Evolutionary conservation across 2,888 invertebrate species (phyloP), one percentile per base, ranked within the genome.

Genomic region (Phengaris arion): DNA sequence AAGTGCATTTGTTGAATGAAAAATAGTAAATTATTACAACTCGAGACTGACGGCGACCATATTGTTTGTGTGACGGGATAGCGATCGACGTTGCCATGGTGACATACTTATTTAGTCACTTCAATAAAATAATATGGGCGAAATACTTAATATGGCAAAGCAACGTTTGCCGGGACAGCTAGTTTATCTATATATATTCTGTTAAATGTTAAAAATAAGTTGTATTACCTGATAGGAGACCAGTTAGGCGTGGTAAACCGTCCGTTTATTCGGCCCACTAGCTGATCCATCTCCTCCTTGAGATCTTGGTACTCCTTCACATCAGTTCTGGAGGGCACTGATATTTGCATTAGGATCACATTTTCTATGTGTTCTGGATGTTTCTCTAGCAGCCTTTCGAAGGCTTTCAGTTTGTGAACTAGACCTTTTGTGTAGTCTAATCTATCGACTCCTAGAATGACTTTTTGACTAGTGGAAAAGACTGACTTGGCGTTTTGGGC

Each of bases 361-460:
- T 97, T 96, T 84, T 97, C 97, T 80, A 96, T 96, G 85, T 98
- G 97, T 85, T 98, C 97, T 0, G 98, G 98, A 87, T 98, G 95
- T 82, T 96, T 97, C 80, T 97, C 96, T 69, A 98, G 86, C 75
- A 98, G 89, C 80, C 93, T 95, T 89, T 98, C 98, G 83, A 98
- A 98, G 0, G 98, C 97, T 90, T 96, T 96, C 72, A 98, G 91
- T 83, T 88, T 95, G 83, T 98, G 96, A 1, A 97, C 97, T 81
- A 98, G 93, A 13, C 98, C 98, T 94, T 98, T 98, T 74, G 98
- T 98, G 85, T 98, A 98, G 86, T 98, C 98, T 77, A 98, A 94
- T 79, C 98, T 95, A 88, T 98, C 98, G 8, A 98, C 98, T 13
- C 98, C 98, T 76, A 98, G 91, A 79, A 98, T 96, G 35, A 98